These are phyloP conservation scores for Xerus inauris DNA, from an alignment of 2,113 vertebrate genomes.

Conservation along the genomic window DNA sequence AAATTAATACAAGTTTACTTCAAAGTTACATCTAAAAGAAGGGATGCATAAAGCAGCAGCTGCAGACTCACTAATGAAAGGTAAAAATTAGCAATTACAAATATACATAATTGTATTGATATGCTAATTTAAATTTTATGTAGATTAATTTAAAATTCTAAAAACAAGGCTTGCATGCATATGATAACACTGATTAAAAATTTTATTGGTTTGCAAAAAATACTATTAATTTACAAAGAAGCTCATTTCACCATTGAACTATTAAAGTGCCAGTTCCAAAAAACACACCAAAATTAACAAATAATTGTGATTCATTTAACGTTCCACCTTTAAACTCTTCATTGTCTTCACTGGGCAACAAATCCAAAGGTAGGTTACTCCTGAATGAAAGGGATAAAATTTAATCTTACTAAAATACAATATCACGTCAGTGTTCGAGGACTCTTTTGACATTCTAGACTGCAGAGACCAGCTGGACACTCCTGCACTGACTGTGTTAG, in stretches of 20 bases:
- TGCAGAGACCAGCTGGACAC: not conserved
- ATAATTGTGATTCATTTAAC: slow-evolving; percentile 51
- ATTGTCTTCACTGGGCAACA: slow-evolving; percentile 57
- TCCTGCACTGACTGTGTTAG: not conserved
- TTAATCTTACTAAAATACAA: slow-evolving; percentile 33
- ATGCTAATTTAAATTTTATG: slow-evolving; percentile 36
- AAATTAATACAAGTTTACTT: slow-evolving; percentile 57
- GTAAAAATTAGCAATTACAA: slow-evolving; percentile 44
- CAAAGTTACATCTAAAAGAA: slow-evolving; percentile 37
- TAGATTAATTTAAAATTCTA: slow-evolving; percentile 33
- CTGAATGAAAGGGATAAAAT: slow-evolving; percentile 70
- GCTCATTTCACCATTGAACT: not conserved
- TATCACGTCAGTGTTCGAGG: not conserved
- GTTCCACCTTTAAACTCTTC: slow-evolving; percentile 60
- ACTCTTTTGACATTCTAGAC: slow-evolving; percentile 22
- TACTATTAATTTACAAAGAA: slow-evolving; percentile 15
- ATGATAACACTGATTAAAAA: slow-evolving; percentile 29
- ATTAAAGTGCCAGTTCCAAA: slow-evolving; percentile 41
- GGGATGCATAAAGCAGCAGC: not conserved
- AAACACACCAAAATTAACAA: slow-evolving; percentile 25
- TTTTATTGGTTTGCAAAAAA: slow-evolving; percentile 47
- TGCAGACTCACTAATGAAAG: not conserved
- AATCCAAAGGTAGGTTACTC: slow-evolving; percentile 49
- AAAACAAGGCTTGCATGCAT: slow-evolving; percentile 2
- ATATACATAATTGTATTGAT: not conserved